A percentile compares a stretch with the other conserved stretches of the same genome.
phyloP scores from a whole-genome alignment of 2,113 vertebrate genomes.

The Melospiza melodia region DNA sequence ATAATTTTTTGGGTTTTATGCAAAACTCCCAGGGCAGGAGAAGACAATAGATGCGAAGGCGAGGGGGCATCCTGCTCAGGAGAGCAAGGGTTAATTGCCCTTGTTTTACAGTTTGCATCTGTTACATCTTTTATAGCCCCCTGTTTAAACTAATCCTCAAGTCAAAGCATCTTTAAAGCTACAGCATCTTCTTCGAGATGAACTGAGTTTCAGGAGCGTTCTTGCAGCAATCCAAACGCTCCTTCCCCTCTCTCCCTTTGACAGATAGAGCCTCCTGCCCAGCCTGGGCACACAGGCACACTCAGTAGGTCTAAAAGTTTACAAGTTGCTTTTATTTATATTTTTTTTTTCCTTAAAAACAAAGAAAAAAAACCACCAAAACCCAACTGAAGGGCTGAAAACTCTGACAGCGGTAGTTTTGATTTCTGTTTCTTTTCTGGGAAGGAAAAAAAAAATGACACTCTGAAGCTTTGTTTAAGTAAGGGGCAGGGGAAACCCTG shows the following conservation, averaged over 20 bases:
- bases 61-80: constrained; percentile 57
- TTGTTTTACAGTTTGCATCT: constrained; percentile 87
- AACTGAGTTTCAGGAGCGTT: constrained; percentile 67
- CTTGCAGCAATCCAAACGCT: constrained; percentile 58
- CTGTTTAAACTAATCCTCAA: constrained; percentile 81
- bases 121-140: constrained; percentile 86
- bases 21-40: constrained; percentile 50
- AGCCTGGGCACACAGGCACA: constrained; percentile 16
- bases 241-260: constrained; percentile 72
- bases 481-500: constrained; percentile 60
- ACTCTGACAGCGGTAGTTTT: constrained; percentile 67
- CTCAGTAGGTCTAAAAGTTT: constrained; percentile 71
- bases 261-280: constrained; percentile 75
- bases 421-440: constrained; percentile 79
- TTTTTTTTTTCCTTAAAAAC: not conserved
- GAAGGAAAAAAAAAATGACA: not conserved
- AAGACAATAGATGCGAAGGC: constrained; percentile 76
- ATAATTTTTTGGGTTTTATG: constrained; percentile 65
- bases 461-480: constrained; percentile 62
- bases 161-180: constrained; percentile 72
- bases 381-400: constrained; percentile 46
- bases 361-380: not conserved
- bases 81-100: constrained; percentile 82
- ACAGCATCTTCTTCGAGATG: constrained; percentile 70
- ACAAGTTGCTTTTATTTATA: constrained; percentile 16